Base-by-base conservation (phyloP, 1,140 invertebrate species). In the Heliconius hermathena region DNA sequence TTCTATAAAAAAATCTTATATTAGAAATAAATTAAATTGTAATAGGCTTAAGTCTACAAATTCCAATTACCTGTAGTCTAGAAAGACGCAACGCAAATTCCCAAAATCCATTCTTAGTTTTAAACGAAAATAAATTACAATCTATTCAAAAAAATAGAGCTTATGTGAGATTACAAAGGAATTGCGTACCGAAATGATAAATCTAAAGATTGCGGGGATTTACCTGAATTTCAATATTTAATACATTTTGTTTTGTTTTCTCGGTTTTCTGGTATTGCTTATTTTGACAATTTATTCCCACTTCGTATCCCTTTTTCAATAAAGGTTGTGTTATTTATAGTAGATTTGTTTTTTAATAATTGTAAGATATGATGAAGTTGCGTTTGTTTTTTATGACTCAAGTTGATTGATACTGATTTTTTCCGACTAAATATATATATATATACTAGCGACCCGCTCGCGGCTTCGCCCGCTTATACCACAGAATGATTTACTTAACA, bases 141-240 rank as follows among this genome's bases (percentile, higher is more conserved):
- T 77, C 29, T 77, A 22, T 66, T 29, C 60, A 22, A 77, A 77
- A n/a, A 77, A 75, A 72, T 71, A 72, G 41, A 72, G 70, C 66
- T 77, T 77, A 77, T 36, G 70, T 77, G 22, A 46, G 76, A 77
- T 77, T 77, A 77, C 66, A 77, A 77, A 13, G 76, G 46, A 70
- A 49, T 72, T 77, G 38, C 66, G 41, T 52, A 46, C 38, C 29
- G 76, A 72, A 77, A 77, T 77, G 70, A 77, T 77, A 72, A 71
- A 77, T 72, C 76, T 71, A 33, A 52, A 18, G 66, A 36, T 54
- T 77, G 26, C 16, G 41, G 29, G 70, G 76, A 77, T 72, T 77
- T 72, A 29, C 41, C 29, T 71, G 36, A 70, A 77, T 77, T 77
- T 77, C 74, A 79, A 76, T 79, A 76, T 79, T 79, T 74, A 72